A percentile compares a stretch with the other conserved stretches of the same genome.
Evolutionary conservation across 2,888 invertebrate species (phyloP).

Genomic region (Lepidocyrtoides sp.): DNA sequence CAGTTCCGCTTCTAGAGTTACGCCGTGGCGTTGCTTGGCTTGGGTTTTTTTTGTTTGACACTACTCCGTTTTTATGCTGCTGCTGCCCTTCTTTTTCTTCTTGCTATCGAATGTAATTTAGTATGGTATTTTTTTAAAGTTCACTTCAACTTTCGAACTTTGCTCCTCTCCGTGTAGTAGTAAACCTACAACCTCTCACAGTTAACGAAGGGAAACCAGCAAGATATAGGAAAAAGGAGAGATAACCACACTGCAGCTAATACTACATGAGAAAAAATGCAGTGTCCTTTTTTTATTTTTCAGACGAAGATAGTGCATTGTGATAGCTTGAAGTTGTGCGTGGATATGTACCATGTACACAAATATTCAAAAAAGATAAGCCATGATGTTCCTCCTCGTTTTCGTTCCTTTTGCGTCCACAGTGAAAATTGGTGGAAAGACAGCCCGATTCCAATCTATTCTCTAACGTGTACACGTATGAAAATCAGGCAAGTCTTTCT

Average conservation of each 20-base stretch:
- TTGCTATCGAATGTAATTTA: slow-evolving; percentile 13
- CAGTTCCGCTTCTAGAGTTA: slow-evolving; percentile 17
- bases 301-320: too few relatives aligned
- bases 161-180: slow-evolving; percentile 12
- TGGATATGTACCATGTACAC: too few relatives aligned
- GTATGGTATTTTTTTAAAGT: slow-evolving; percentile 6
- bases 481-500: neutral
- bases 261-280: too few relatives aligned
- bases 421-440: slow-evolving; percentile 25
- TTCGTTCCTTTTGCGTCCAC: neutral
- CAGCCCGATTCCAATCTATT: too few relatives aligned
- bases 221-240: neutral
- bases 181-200: slow-evolving; percentile 24
- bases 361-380: neutral
- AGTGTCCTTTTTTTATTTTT: too few relatives aligned
- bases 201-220: slow-evolving; percentile 13
- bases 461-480: neutral
- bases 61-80: neutral
- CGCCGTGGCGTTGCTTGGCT: neutral
- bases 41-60: neutral
- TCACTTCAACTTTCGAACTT: slow-evolving; percentile 57
- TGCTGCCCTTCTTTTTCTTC: neutral
- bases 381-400: neutral
- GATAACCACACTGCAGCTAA: too few relatives aligned
- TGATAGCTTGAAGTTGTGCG: too few relatives aligned